Evolutionary conservation across 2,888 invertebrate genomes (phyloP).

Genomic region (Alsophila aescularia): DNA sequence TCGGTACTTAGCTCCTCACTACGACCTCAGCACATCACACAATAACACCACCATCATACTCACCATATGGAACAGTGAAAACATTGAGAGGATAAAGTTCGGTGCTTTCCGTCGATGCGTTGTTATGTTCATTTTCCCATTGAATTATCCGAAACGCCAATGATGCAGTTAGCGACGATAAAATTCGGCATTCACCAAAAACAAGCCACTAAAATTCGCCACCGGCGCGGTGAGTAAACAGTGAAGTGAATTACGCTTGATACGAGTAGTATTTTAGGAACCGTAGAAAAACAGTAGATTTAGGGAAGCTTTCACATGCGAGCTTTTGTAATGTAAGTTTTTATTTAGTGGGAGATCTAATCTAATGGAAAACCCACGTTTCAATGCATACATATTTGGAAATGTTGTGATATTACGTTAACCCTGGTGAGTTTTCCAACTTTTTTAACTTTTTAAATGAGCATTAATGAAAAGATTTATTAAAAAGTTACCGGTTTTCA

Average conservation of each 20-base stretch:
- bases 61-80: constrained; percentile 56
- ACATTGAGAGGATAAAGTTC: constrained; percentile 45
- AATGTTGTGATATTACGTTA: too few species aligned
- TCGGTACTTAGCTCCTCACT: constrained; percentile 75
- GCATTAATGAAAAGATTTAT: neutral
- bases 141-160: constrained; percentile 62
- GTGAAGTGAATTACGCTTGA: constrained; percentile 67
- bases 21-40: constrained; percentile 59
- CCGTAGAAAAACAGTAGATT: constrained; percentile 3
- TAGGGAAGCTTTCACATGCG: constrained; percentile 11
- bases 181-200: constrained; percentile 86
- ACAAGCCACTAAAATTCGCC: constrained; percentile 79
- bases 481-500: neutral
- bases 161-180: constrained; percentile 87
- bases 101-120: constrained; percentile 31
- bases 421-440: too few species aligned
- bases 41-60: constrained; percentile 45
- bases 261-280: constrained; percentile 21
- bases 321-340: constrained; percentile 8
- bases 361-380: neutral
- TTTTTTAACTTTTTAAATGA: too few species aligned
- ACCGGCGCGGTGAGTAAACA: constrained; percentile 80
- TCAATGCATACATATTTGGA: too few species aligned
- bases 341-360: neutral
- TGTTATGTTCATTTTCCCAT: constrained; percentile 30